Base-by-base conservation (phyloP, 2,113 vertebrate genomes). In the Arothron firmamentum region DNA sequence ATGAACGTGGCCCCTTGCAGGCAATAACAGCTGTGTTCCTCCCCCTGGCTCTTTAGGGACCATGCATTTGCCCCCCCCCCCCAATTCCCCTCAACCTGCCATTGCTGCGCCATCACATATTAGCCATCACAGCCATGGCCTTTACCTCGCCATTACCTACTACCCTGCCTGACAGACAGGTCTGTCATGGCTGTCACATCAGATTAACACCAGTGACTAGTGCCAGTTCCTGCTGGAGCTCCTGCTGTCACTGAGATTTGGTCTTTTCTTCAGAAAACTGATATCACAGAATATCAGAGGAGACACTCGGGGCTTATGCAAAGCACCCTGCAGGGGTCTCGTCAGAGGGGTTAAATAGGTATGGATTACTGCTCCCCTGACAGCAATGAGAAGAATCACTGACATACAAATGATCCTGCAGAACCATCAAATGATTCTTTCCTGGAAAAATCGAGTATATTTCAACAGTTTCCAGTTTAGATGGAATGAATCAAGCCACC, bases 181-280 rank as follows among this genome's bases (percentile, higher is more conserved):
- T 73, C 57, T 59, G 55, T 72, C 53, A 60, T 71, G 78, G 80
- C 61, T 80, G 85, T 85, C 80, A 63, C 72, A 61, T 82, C 67
- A 59, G 41, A 82, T 84, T 67, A 78, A 52, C 45, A 28, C 67
- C 50, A 28, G 23, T 52, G 69, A 74, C 73, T 62, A 31, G 21
- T 58, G 67, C 45, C 63, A 62, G 31, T 57, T 63, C 67, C 65
- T 65, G 60, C 48, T 20, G 23, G n/a, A n/a, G 53, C 25, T 67
- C 66, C 31, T 52, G 56, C 72, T 83, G 83, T 79, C 72, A 79
- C 21, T 59, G 47, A 79, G 53, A 70, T 69, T 38, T 77, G 18
- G 53, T 11, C 21, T n/a, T 63, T 70, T 71, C 62, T 64, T 1
- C 23, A n/a, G 25, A 19, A 74, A 16, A n/a, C 15, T 23, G 52